Percentiles rank a stretch among this genome's conserved stretches.
phyloP scores from a whole-genome alignment of 2,797 vertebrate genomes.

The Dendrocincla tyrannina region DNA sequence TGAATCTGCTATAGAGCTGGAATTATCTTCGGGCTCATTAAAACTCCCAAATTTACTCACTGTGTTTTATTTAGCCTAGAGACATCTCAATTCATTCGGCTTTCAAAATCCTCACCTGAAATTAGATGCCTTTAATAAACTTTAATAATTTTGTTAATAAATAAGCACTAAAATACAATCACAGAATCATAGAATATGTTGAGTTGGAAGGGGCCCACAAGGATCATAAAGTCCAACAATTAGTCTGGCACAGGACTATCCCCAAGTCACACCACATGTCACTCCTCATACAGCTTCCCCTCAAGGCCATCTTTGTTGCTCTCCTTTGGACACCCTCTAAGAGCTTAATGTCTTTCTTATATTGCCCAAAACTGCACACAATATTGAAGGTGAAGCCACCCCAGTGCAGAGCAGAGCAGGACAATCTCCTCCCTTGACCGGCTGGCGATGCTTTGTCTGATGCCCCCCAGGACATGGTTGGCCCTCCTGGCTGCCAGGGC shows the following conservation, averaged over 20 bases:
- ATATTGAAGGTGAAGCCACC: not conserved
- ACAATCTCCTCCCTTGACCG: rapidly evolving
- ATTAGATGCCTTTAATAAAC: not conserved
- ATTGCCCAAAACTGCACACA: not conserved
- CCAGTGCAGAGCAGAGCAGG: not conserved
- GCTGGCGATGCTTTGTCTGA: not conserved
- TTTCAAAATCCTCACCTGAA: not conserved
- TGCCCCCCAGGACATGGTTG: not conserved
- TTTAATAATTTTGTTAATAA: not conserved
- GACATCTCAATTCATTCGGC: not conserved
- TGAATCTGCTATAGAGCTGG: not conserved
- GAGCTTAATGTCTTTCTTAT: not conserved
- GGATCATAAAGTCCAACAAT: not conserved
- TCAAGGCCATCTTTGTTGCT: not conserved
- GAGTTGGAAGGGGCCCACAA: not conserved
- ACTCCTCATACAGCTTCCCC: no score
- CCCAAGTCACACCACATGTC: not conserved
- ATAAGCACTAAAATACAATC: not conserved
- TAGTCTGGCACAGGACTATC: not conserved
- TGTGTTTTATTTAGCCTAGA: not conserved
- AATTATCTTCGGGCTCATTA: not conserved
- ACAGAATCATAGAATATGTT: not conserved
- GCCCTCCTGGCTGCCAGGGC: not conserved
- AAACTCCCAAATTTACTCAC: not conserved
- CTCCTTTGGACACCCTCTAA: not conserved